Base-by-base conservation (phyloP, 1,140 invertebrate species). In the Pogonus chalceus region DNA sequence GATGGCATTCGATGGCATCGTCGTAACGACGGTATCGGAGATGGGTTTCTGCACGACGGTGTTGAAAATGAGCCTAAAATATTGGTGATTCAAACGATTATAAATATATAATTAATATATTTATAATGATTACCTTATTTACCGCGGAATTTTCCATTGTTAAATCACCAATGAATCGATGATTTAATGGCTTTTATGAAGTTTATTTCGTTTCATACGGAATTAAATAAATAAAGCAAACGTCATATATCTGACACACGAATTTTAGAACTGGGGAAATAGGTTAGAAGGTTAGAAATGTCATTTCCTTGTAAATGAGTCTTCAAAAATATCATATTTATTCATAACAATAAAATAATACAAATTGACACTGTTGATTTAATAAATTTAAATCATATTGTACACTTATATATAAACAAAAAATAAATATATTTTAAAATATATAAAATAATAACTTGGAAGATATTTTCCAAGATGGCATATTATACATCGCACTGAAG, bases 1-100 rank as follows among this genome's bases (percentile, higher is more conserved):
- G 72, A 58, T 84, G 80, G 58, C 80, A 82, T 51, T 76, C 71
- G 54, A 81, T 76, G 1, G 82, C 79, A 60, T 82, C 80, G 51
- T 80, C 73, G 56, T 78, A 83, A 57, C 75, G 71, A 58, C 77
- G 72, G 59, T 76, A 72, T 35, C 72, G 70, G 35, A 82, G 63
- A 60, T 78, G 73, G 31, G 73, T 75, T 49, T 82, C 80, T 50
- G 81, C 81, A 60, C 76, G 72, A 57, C 82, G 73, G 59, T 81
- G 76, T 61, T 77, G 79, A 55, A 79, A 76, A 67, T 84, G 82
- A 18, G 82, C 81, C 82, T 84, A 57, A 22, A 51, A 56, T n/a
- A 52, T 16, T 31, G 31, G 18, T 12, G 20, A 21, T 55, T 37
- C 37, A 43, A 43, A 43, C 18, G 18, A 12, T 43, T 10, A 10